Conservation (phyloP, 2,113 vertebrate species). For the Heterotis niloticus region DNA sequence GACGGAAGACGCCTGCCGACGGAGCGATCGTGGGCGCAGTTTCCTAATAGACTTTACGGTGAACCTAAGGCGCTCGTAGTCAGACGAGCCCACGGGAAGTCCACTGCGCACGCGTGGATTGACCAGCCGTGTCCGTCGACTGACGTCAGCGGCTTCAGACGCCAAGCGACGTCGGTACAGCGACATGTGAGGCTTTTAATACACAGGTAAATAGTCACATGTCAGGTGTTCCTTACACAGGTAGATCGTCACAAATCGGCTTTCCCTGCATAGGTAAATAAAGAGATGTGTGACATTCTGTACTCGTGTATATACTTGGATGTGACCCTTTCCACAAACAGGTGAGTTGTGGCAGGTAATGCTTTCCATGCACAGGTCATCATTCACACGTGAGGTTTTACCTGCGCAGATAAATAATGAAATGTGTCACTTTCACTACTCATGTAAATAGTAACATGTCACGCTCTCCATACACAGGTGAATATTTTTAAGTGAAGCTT, state of each 20-base stretch:
- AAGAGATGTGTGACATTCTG: no score
- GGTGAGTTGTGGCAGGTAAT: no score
- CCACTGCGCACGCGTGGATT: slow-evolving; percentile 50
- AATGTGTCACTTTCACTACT: no score
- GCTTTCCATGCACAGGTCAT: no score
- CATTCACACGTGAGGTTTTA: no score
- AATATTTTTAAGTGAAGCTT: no score
- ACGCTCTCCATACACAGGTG: no score
- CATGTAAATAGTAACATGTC: no score
- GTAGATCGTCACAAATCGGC: neutral
- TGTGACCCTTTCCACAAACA: no score
- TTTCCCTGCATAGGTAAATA: no score
- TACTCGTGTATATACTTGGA: no score
- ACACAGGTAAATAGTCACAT: neutral
- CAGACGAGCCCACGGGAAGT: slow-evolving; percentile 35
- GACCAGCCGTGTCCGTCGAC: slow-evolving; percentile 42
- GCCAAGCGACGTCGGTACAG: neutral
- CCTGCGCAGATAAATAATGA: no score
- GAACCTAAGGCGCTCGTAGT: slow-evolving; percentile 7
- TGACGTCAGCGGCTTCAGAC: slow-evolving; percentile 58
- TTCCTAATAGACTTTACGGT: slow-evolving; percentile 45
- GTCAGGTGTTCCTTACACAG: neutral
- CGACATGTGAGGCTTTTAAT: neutral
- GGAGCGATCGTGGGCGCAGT: slow-evolving; percentile 45
- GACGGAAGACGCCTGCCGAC: slow-evolving; percentile 37